Evolutionary conservation across 2,797 vertebrate species (phyloP).

Genomic region (Esox masquinongy): DNA sequence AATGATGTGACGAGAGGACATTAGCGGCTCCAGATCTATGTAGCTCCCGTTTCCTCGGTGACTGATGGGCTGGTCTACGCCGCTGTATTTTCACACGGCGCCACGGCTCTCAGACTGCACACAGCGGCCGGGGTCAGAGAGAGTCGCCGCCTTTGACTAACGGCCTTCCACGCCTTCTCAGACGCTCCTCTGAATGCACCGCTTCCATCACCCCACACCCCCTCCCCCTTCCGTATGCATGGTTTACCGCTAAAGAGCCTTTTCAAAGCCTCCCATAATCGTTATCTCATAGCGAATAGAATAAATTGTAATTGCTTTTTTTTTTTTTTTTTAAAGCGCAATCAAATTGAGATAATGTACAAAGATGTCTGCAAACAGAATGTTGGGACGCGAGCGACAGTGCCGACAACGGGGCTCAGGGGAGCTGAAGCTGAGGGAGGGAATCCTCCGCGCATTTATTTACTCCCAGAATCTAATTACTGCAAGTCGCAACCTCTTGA

Average conservation of each 20-base stretch:
- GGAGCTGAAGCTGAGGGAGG: neutral
- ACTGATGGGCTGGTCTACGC: constrained; percentile 58
- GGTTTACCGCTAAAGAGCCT: constrained; percentile 70
- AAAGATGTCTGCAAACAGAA: constrained; percentile 62
- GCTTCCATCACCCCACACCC: neutral
- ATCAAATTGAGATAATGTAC: constrained; percentile 76
- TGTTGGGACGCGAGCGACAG: constrained; percentile 5
- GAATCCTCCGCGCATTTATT: constrained; percentile 55
- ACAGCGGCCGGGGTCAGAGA: constrained; percentile 6
- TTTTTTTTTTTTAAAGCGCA: constrained; percentile 66
- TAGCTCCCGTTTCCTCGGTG: constrained; percentile 31
- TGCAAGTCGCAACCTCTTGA: constrained; percentile 39
- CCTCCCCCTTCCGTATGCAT: constrained; percentile 58
- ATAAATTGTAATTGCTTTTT: constrained; percentile 71
- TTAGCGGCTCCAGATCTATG: constrained; percentile 50
- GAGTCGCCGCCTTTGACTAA: constrained; percentile 62
- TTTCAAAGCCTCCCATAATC: constrained; percentile 69
- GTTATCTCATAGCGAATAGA: constrained; percentile 70
- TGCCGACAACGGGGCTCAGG: constrained; percentile 42
- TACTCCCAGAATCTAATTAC: constrained; percentile 67
- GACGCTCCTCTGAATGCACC: constrained; percentile 56
- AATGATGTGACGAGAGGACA: constrained; percentile 67
- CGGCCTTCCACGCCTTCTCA: constrained; percentile 53
- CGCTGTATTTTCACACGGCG: constrained; percentile 31
- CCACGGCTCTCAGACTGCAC: constrained; percentile 19